A percentile compares a stretch with the other conserved stretches of the same genome.
Conservation (phyloP, 2,888 invertebrate genomes). For the Papilio gigon region DNA sequence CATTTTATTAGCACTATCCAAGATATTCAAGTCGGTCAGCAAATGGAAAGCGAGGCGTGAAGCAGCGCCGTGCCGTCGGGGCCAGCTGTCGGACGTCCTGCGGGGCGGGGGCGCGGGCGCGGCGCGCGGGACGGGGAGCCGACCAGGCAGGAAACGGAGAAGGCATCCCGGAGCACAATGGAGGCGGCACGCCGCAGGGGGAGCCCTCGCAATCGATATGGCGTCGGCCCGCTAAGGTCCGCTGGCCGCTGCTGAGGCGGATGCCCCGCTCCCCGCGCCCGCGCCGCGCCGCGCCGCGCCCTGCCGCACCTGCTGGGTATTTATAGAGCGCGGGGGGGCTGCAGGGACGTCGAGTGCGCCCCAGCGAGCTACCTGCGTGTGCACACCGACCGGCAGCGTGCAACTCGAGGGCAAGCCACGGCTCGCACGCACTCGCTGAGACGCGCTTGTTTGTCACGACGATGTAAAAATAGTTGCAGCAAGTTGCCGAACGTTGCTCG, state of each 20-base stretch:
- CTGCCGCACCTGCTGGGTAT: conserved; percentile 76
- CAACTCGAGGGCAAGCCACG: conserved; percentile 8
- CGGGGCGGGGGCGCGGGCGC: conserved; percentile 54
- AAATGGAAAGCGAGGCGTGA: conserved; percentile 47
- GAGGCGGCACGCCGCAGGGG: conserved; percentile 79
- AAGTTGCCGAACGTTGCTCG: conserved; percentile 29
- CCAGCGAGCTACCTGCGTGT: conserved; percentile 65
- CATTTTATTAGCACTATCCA: conserved; percentile 10
- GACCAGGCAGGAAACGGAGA: conserved; percentile 78
- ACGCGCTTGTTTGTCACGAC: conserved; percentile 40
- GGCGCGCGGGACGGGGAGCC: conserved; percentile 50
- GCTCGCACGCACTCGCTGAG: conserved; percentile 13
- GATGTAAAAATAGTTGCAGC: conserved; percentile 38
- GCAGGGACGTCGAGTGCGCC: conserved; percentile 70
- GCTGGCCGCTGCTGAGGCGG: conserved; percentile 81
- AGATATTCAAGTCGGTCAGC: conserved; percentile 30
- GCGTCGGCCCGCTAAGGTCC: conserved; percentile 79
- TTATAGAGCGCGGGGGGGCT: conserved; percentile 79
- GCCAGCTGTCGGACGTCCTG: conserved; percentile 75
- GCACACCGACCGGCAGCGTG: conserved; percentile 43
- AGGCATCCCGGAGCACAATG: conserved; percentile 81
- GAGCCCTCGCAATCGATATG: conserved; percentile 83
- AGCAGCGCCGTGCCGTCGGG: conserved; percentile 56
- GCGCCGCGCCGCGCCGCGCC: conserved; percentile 42
- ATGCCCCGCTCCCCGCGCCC: conserved; percentile 70